A percentile compares a stretch with the other conserved stretches of the same genome.
Evolutionary conservation across 2,888 invertebrate genomes (phyloP).

Genomic region (Scaptomyza reducta): DNA sequence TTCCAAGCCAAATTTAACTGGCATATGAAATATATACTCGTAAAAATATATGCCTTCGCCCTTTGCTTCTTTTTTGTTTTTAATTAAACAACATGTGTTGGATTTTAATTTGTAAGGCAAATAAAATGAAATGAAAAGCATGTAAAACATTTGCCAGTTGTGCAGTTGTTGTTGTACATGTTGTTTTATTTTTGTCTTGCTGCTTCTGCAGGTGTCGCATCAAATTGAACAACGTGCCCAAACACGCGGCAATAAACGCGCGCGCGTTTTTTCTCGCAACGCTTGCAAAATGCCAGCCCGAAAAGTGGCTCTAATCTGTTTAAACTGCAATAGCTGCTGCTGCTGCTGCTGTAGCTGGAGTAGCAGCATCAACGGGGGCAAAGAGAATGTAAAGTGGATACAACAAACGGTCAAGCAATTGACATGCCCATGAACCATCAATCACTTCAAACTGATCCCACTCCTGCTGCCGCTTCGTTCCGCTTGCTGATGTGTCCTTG

Average conservation of each 20-base stretch:
- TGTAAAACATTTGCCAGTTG: slow-evolving; percentile 65
- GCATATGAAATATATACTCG: slow-evolving; percentile 6
- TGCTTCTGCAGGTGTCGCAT: slow-evolving; percentile 65
- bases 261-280: slow-evolving; percentile 19
- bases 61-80: slow-evolving; percentile 20
- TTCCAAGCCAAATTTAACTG: slow-evolving; percentile 29
- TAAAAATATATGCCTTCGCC: slow-evolving; percentile 2
- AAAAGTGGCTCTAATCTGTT: slow-evolving; percentile 78
- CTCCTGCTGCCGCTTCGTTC: neutral
- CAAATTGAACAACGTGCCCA: slow-evolving; percentile 71
- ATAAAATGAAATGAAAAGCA: slow-evolving; percentile 33
- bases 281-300: slow-evolving; percentile 37
- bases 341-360: too few species aligned
- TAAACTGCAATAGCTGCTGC: slow-evolving; percentile 65
- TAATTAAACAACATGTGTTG: slow-evolving; percentile 75
- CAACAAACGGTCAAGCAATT: slow-evolving; percentile 68
- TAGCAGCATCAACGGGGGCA: slow-evolving; percentile 24
- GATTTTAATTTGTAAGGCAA: slow-evolving; percentile 74
- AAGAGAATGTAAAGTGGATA: slow-evolving; percentile 23
- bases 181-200: slow-evolving; percentile 1
- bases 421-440: slow-evolving; percentile 76
- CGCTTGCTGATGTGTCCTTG: slow-evolving; percentile 31
- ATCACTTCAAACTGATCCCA: slow-evolving; percentile 61
- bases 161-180: slow-evolving; percentile 8
- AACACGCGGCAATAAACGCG: slow-evolving; percentile 71